Base-by-base conservation (phyloP, 2,888 invertebrate genomes). In the Diarsia dahlii region DNA sequence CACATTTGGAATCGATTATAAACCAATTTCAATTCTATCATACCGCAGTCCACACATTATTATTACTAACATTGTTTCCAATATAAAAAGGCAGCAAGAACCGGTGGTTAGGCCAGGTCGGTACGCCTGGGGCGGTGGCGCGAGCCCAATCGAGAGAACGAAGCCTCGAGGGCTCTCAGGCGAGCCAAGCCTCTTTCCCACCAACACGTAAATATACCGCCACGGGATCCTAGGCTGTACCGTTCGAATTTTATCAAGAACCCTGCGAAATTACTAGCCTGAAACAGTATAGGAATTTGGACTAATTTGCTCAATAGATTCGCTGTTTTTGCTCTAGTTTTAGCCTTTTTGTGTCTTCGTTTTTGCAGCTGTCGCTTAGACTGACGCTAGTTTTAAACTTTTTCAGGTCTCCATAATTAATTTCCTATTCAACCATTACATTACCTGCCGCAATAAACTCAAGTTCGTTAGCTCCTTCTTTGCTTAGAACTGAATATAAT, bases 121-220 rank as follows among this genome's bases (percentile, higher is more conserved):
- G 81, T 91, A 90, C 87, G 94, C 96, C 94, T 81, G 89, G 73
- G 94, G 95, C 95, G 86, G 91, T 89, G 87, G 89, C 88, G 88
- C 90, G 89, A 90, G 90, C 90, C 93, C 91, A 92, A 93, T 92
- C 91, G 88, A 92, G 94, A 92, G 94, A 94, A 94, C 91, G 91
- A 87, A 88, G 92, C 94, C 94, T 88, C 89, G 89, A 92, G 93
- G 93, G 94, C 94, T 94, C 95, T 91, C 93, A 92, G 89, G 93
- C 87, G 56, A 85, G 77, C 90, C 86, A 87, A 88, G 87, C 88
- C 87, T 87, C 88, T 91, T 95, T 96, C 96, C 95, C 96, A 96
- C 95, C 92, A 90, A 87, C 86, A 75, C 78, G 84, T 91, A 91
- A 92, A 92, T 89, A 92, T 89, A 89, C 88, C 78, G 73, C 81